A percentile compares a stretch with the other conserved stretches of the same genome.
phyloP scores from a whole-genome alignment of 2,797 vertebrate genomes.

The Gadopsis bispinosus region DNA sequence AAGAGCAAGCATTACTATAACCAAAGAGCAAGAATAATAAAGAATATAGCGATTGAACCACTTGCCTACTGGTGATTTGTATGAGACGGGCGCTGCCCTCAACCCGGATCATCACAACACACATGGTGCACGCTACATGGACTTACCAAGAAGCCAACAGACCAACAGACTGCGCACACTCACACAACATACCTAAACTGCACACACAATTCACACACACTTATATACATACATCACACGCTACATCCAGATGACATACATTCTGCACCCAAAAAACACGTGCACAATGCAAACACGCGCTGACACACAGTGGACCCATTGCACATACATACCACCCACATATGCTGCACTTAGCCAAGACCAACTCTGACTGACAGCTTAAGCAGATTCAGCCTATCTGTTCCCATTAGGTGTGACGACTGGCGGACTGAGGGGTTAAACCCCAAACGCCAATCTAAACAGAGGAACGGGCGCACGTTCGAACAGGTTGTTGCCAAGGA shows the following conservation, averaged over 20 bases:
- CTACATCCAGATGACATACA: constrained; percentile 26
- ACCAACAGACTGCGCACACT: background rate
- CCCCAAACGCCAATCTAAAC: constrained; percentile 74
- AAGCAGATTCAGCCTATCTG: constrained; percentile 67
- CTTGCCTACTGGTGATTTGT: no score
- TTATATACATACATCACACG: background rate
- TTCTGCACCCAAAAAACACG: constrained; percentile 17
- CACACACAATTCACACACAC: constrained; percentile 10
- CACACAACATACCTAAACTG: background rate
- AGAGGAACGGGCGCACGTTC: constrained; percentile 71
- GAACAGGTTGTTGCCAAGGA: constrained; percentile 72
- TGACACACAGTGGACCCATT: constrained; percentile 36
- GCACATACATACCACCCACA: constrained; percentile 45
- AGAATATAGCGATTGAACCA: no score
- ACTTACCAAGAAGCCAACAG: background rate
- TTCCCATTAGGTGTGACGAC: constrained; percentile 73
- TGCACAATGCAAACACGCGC: constrained; percentile 47
- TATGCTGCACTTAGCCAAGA: constrained; percentile 51
- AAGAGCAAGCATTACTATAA: no score
- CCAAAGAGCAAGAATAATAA: no score
- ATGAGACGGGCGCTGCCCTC: no score
- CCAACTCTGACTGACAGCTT: constrained; percentile 65
- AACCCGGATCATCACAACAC: no score
- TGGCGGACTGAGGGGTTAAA: constrained; percentile 64
- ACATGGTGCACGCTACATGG: background rate